Percentiles rank a stretch among this genome's conserved stretches.
phyloP scores from a whole-genome alignment of 1,140 invertebrate genomes.

The Pseudobourletiella spinata region DNA sequence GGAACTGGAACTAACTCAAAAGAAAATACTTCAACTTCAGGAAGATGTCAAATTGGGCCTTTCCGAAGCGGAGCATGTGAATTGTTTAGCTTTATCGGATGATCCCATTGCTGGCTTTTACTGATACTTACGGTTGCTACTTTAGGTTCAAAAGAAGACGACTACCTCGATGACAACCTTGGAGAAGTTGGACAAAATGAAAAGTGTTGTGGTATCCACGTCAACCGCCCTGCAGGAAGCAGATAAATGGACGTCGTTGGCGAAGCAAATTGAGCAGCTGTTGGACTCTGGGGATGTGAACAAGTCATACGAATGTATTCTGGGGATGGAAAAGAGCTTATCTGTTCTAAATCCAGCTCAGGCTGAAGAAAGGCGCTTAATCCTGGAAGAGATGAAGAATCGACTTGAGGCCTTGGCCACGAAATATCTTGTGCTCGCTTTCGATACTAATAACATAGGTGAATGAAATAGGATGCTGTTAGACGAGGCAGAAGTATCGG shows the following conservation, averaged over 20 bases:
- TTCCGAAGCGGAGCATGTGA: slow-evolving; percentile 30
- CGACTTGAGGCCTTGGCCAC: slow-evolving; percentile 33
- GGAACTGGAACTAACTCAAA: slow-evolving; percentile 28
- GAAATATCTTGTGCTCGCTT: slow-evolving; percentile 34
- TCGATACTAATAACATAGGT: slow-evolving; percentile 35
- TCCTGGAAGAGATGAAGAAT: slow-evolving; percentile 36
- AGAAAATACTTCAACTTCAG: slow-evolving; percentile 23
- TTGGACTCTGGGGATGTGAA: slow-evolving; percentile 33
- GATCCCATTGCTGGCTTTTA: no score
- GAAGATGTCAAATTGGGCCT: slow-evolving; percentile 26
- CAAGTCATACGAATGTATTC: slow-evolving; percentile 35
- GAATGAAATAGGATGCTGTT: neutral
- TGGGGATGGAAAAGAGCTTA: slow-evolving; percentile 34
- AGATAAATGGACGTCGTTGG: slow-evolving; percentile 34
- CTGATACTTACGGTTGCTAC: no score
- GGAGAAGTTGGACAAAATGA: slow-evolving; percentile 31
- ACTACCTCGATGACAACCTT: slow-evolving; percentile 32
- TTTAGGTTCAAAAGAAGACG: slow-evolving; percentile 32
- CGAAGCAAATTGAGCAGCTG: slow-evolving; percentile 33
- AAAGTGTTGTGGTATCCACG: slow-evolving; percentile 25
- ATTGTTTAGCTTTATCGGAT: no score
- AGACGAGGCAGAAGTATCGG: no score
- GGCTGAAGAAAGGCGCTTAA: slow-evolving; percentile 25
- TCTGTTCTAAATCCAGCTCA: slow-evolving; percentile 22
- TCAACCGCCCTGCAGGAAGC: slow-evolving; percentile 33